These are phyloP conservation scores for Castor canadensis DNA, from an alignment of 2,113 vertebrate genomes.

Conservation along the genomic window DNA sequence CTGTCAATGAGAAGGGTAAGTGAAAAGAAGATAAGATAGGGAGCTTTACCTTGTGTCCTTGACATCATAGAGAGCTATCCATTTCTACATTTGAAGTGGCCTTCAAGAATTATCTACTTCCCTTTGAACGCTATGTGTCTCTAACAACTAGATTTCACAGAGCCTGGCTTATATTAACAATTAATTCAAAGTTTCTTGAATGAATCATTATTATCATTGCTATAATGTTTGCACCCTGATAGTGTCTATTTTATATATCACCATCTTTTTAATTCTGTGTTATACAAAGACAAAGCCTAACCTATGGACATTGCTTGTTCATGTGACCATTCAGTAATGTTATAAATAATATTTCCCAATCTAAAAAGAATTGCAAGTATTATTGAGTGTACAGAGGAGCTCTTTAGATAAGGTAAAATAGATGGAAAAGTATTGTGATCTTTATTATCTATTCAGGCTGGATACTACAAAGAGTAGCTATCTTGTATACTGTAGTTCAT, in stretches of 20 bases:
- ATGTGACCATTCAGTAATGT: neutral
- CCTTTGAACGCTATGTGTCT: neutral
- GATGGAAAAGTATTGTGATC: neutral
- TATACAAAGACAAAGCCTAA: neutral
- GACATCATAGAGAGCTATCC: neutral
- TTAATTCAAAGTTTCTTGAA: neutral
- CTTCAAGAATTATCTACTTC: no score
- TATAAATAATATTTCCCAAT: neutral
- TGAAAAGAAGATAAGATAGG: neutral
- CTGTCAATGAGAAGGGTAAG: fast-evolving
- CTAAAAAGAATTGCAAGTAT: neutral
- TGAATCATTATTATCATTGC: neutral
- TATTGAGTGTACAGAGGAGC: neutral
- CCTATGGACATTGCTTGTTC: neutral
- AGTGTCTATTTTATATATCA: neutral
- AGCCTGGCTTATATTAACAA: neutral
- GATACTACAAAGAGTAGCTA: neutral
- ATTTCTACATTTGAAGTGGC: neutral
- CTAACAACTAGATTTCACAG: neutral
- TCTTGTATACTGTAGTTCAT: neutral
- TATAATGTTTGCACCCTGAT: no score
- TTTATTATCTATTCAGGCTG: neutral
- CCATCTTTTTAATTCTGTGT: neutral
- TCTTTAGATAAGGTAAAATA: neutral
- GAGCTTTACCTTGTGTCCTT: neutral